Evolutionary conservation across 2,113 vertebrate species (phyloP), one percentile per base, ranked within the genome.

Genomic region (Meleagris gallopavo): DNA sequence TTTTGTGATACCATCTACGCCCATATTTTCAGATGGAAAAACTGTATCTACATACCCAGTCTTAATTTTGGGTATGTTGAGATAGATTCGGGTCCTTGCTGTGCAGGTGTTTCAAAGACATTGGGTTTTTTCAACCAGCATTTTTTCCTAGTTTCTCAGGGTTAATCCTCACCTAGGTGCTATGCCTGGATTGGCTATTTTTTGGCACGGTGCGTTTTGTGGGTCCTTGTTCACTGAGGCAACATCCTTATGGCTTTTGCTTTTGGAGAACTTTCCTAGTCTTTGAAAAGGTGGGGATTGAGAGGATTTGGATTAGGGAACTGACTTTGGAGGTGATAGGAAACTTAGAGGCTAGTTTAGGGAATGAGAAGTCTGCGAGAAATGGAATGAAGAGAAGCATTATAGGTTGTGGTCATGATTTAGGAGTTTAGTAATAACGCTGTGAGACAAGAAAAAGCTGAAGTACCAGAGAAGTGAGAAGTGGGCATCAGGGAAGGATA

Each of bases 221-320:
- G 46, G 46, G 18, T 32, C 34, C 14, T 61, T 27, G 8, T 29
- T 27, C 0, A 0, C 19, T 0, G 4, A 55, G 27, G 20, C 27
- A 75, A 41, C 10, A 1, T 50, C 45, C 32, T 34, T 36, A 62
- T 16, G 77, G 14, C 32, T 9, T 17, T 46, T 24, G 10, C 7
- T 81, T 48, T 29, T 71, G 21, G 18, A 77, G 30, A 66, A 65
- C 9, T 64, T 84, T 66, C 25, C 27, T 30, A 50, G 9, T 62
- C 20, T 50, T 41, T 50, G 32, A 52, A 79, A 88, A 60, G n/a
- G 6, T 6, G 9, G 14, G 13, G 46, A 67, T 12, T 6, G 7
- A 91, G 84, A 41, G 2, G 6, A 8, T 32, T 62, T 70, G 10
- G 13, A 54, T 66, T 66, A 54, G 30, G 25, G 18, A 81, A 67